These are phyloP conservation scores for Verasper variegatus DNA, from an alignment of 2,113 vertebrate species.

Conservation along the genomic window DNA sequence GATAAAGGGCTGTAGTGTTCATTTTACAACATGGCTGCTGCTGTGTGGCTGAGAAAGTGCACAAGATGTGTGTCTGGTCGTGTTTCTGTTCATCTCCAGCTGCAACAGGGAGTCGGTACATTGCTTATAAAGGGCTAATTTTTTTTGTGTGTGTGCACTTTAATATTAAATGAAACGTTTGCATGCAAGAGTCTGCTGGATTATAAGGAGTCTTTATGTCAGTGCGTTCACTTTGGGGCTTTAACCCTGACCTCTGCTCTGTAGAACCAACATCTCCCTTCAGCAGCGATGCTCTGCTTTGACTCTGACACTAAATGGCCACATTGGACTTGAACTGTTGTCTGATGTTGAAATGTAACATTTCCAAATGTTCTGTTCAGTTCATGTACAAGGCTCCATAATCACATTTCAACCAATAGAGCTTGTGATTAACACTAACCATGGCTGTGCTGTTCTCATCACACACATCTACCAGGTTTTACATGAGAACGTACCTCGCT, in stretches of 20 bases:
- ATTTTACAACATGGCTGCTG: neutral
- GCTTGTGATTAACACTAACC: neutral
- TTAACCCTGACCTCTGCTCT: neutral
- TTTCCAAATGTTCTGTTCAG: neutral
- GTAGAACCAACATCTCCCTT: neutral
- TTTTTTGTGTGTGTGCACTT: neutral
- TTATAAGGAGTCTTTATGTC: neutral
- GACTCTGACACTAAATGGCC: neutral
- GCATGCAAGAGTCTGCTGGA: neutral
- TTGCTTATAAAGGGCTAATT: constrained; percentile 9
- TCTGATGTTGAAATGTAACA: neutral
- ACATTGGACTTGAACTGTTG: too few relatives aligned
- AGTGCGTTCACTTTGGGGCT: neutral
- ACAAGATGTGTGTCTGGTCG: neutral
- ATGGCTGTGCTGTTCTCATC: neutral
- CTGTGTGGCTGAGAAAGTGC: neutral
- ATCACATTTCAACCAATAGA: neutral
- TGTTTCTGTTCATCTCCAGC: neutral
- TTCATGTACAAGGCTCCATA: neutral
- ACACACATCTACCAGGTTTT: neutral
- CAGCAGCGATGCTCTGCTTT: neutral
- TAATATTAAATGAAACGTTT: neutral
- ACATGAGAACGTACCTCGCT: neutral
- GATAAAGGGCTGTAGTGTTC: neutral
- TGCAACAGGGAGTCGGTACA: neutral